Conservation (phyloP, 2,888 invertebrate species). For the Eutolmus rufibarbis region DNA sequence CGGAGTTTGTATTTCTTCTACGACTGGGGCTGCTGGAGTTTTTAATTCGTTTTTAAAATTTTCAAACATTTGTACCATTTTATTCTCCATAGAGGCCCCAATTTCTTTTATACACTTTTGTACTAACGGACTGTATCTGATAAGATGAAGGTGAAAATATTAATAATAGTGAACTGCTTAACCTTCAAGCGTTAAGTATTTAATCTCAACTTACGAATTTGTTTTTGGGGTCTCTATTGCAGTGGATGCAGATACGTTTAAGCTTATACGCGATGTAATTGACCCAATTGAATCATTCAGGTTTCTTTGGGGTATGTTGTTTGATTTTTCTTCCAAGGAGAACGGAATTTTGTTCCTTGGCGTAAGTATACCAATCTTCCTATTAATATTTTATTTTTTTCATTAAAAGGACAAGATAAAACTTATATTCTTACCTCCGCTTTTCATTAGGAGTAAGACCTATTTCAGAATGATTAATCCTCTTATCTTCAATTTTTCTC, state of each 20-base stretch:
- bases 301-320: not conserved
- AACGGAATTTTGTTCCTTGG: not conserved
- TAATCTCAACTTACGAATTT: constrained; percentile 38
- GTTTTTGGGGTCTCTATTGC: constrained; percentile 49
- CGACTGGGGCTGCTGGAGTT: not conserved
- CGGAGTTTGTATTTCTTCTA: not conserved
- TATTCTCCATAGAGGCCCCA: constrained; percentile 51
- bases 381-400: not conserved
- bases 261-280: constrained; percentile 51
- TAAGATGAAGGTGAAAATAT: not conserved
- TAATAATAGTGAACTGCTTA: not conserved
- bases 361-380: not conserved
- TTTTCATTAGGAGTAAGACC: constrained; percentile 53
- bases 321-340: not conserved
- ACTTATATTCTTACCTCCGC: constrained; percentile 48
- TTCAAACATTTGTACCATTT: constrained; percentile 50
- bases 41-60: constrained; percentile 44
- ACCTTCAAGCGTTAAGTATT: not conserved
- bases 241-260: constrained; percentile 55
- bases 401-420: not conserved
- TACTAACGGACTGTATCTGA: constrained; percentile 53
- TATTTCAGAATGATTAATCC: constrained; percentile 53
- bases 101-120: constrained; percentile 52
- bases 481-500: constrained; percentile 46
- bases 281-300: constrained; percentile 50